Conservation (phyloP, 1,140 invertebrate species). For the Sitophilus oryzae region DNA sequence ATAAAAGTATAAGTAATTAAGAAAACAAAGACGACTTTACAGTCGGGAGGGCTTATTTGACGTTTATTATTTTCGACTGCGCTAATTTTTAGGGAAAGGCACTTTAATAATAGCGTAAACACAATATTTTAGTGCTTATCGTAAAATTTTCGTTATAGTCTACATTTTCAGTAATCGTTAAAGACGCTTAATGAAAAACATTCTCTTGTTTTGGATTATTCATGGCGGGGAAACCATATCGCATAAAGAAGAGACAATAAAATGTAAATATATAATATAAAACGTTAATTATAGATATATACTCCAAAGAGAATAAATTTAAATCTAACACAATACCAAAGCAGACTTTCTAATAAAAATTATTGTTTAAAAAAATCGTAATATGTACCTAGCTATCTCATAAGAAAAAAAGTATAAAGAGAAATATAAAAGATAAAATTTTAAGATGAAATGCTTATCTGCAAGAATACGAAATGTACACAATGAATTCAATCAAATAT, state of each 20-base stretch:
- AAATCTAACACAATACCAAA: no score
- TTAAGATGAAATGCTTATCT: background rate
- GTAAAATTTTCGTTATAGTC: slow-evolving; percentile 24
- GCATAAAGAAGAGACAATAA: no score
- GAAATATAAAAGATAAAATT: no score
- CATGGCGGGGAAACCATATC: no score
- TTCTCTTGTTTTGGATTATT: no score
- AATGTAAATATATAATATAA: no score
- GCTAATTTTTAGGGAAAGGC: slow-evolving; percentile 28
- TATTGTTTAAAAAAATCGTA: no score
- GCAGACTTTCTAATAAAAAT: no score
- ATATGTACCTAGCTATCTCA: no score
- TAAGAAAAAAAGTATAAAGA: no score
- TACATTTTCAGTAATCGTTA: slow-evolving; percentile 10
- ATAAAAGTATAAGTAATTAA: slow-evolving; percentile 38
- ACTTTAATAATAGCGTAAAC: slow-evolving; percentile 29
- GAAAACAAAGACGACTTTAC: slow-evolving; percentile 33
- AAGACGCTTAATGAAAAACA: slow-evolving; percentile 16
- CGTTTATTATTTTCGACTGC: slow-evolving; percentile 26
- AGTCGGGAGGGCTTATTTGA: slow-evolving; percentile 19
- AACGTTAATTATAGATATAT: no score
- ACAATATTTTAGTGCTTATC: slow-evolving; percentile 25
- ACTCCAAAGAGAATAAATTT: no score
- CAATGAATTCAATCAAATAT: slow-evolving; percentile 12
- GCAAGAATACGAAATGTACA: slow-evolving; percentile 17